Percentiles rank a stretch among this genome's conserved stretches.
Conservation (phyloP, 1,140 invertebrate genomes). For the Agrilus planipennis region DNA sequence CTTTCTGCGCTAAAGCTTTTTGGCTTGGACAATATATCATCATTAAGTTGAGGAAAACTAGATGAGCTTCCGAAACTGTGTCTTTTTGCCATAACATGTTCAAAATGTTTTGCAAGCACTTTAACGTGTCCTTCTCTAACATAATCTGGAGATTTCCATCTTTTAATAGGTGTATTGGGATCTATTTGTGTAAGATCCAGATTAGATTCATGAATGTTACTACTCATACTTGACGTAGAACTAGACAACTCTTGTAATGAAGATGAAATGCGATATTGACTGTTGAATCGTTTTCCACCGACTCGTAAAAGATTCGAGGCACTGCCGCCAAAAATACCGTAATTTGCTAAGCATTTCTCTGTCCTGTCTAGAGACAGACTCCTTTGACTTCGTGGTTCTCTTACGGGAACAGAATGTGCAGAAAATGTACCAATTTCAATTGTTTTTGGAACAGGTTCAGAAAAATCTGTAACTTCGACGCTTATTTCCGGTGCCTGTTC, state of each 20-base stretch:
- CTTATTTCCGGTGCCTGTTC: slow-evolving; percentile 27
- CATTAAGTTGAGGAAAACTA: slow-evolving; percentile 22
- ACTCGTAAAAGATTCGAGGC: slow-evolving; percentile 24
- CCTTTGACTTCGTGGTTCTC: too few relatives aligned
- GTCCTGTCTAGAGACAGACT: slow-evolving; percentile 27
- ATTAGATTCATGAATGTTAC: slow-evolving; percentile 27
- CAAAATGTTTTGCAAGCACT: slow-evolving; percentile 46
- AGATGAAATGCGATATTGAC: slow-evolving; percentile 19
- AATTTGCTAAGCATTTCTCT: slow-evolving; percentile 13
- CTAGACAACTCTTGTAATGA: slow-evolving; percentile 31
- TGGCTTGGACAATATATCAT: slow-evolving; percentile 6
- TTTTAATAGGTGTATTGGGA: slow-evolving; percentile 29
- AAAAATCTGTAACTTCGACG: slow-evolving; percentile 31
- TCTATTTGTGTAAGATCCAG: slow-evolving; percentile 30
- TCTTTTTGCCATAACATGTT: slow-evolving; percentile 16
- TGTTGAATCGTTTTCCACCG: slow-evolving; percentile 15
- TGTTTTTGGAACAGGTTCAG: slow-evolving; percentile 26
- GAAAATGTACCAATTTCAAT: slow-evolving; percentile 22
- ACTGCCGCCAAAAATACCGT: slow-evolving; percentile 16
- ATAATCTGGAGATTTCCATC: slow-evolving; percentile 43
- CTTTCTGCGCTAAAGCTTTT: slow-evolving; percentile 25
- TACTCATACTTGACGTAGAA: slow-evolving; percentile 32
- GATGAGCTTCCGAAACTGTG: slow-evolving; percentile 13
- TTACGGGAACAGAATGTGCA: too few relatives aligned
- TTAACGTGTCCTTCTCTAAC: slow-evolving; percentile 39